Evolutionary conservation across 2,113 vertebrate species (phyloP).

Genomic region (Scomber colias): DNA sequence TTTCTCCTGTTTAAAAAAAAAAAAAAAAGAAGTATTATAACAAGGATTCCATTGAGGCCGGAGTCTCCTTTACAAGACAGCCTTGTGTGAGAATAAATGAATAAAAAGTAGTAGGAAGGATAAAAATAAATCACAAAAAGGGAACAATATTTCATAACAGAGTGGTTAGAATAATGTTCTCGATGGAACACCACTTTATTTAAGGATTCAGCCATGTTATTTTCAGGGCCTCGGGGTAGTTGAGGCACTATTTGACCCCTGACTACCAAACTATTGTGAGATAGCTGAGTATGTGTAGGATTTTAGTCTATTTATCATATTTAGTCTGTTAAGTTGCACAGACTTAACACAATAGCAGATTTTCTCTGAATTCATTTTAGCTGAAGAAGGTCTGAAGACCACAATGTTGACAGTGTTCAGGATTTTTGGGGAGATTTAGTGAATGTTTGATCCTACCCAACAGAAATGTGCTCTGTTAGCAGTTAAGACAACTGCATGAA

Average conservation of each 20-base stretch:
- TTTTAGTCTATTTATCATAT: neutral
- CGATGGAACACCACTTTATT: constrained; percentile 7
- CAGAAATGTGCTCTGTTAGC: too few relatives aligned
- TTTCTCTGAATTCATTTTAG: too few relatives aligned
- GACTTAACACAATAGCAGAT: neutral
- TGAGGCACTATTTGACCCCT: neutral
- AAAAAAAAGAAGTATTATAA: constrained; percentile 22
- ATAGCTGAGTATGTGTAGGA: neutral
- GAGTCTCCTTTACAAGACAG: constrained; percentile 11
- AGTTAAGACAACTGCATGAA: too few relatives aligned
- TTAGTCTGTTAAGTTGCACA: neutral
- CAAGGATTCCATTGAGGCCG: constrained; percentile 40
- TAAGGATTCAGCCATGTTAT: constrained; percentile 2
- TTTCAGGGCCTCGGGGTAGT: neutral
- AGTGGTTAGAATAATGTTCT: constrained; percentile 16
- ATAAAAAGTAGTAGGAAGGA: constrained; percentile 46
- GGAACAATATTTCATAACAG: constrained; percentile 14
- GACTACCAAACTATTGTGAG: neutral
- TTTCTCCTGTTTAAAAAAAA: neutral
- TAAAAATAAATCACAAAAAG: constrained; percentile 39
- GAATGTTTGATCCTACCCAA: too few relatives aligned
- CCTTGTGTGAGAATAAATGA: constrained; percentile 57
- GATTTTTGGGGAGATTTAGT: too few relatives aligned
- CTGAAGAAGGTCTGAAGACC: too few relatives aligned
- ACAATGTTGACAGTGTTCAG: too few relatives aligned